Evolutionary conservation across 2,797 vertebrate genomes (phyloP).

Genomic region (Enoplosus armatus): DNA sequence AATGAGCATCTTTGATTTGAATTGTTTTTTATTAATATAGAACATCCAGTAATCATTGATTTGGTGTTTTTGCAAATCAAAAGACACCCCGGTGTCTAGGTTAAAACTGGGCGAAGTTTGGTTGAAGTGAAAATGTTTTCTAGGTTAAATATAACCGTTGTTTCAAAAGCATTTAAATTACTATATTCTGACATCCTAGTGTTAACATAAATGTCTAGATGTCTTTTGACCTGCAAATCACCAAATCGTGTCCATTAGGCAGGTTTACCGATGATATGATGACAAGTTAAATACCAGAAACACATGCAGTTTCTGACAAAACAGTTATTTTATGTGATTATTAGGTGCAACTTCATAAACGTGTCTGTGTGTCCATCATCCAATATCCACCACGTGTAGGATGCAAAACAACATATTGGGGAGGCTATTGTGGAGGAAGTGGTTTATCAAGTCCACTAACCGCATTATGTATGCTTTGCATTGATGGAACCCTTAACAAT

Average conservation of each 20-base stretch:
- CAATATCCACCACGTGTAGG: background rate
- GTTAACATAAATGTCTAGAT: background rate
- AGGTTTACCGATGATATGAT: background rate
- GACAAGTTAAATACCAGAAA: constrained; percentile 12
- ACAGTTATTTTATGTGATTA: constrained; percentile 7
- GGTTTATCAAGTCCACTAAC: constrained; percentile 89
- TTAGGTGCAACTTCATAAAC: constrained; percentile 20
- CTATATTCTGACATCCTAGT: background rate
- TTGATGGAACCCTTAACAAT: constrained; percentile 83
- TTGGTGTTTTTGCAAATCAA: constrained; percentile 8
- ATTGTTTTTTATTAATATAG: background rate
- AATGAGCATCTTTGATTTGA: background rate
- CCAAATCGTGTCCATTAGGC: background rate
- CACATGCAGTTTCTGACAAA: constrained; percentile 19
- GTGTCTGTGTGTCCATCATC: constrained; percentile 4
- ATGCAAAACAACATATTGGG: constrained; percentile 77
- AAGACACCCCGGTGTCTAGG: background rate
- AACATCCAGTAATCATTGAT: background rate
- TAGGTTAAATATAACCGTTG: background rate
- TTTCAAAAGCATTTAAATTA: background rate
- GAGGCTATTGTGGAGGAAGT: constrained; percentile 84
- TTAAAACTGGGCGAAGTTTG: background rate
- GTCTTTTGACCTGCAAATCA: constrained; percentile 10
- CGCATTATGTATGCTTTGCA: constrained; percentile 87
- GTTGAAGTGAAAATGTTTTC: background rate